Evolutionary conservation across 1,140 invertebrate species (phyloP), one percentile per base, ranked within the genome.

Genomic region (Cotesia typhae): DNA sequence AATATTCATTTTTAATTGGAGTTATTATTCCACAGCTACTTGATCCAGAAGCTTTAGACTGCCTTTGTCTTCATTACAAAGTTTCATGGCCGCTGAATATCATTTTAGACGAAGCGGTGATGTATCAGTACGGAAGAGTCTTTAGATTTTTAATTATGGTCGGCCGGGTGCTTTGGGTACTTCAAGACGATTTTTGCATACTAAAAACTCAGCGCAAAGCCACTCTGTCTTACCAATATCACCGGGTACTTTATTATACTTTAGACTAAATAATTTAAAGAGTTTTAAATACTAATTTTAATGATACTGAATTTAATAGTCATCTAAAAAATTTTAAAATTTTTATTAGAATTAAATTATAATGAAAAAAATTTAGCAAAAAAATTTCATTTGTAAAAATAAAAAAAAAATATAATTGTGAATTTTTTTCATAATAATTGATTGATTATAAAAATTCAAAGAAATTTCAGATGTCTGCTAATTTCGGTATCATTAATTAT

Each of bases 41-140:
- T 6, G 82, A 92, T 67, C 89, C 92, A 1, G 89, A 92, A 74
- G 89, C 90, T 0, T 78, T 94, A 2, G 88, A 90, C 59, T 91
- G 90, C 75, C 81, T 94, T 1, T 90, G 88, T 0, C 80, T 94
- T n/a, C 89, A 90, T 10, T 94, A 93, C 77, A 87, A 90, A 55
- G 88, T 92, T 1, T 84, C 89, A 9, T 95, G 93, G 93, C 93
- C 94, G 0, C 78, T 94, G 1, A 94, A 94, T 80, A 90, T 94
- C 36, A 90, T 95, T 41, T 83, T 94, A 28, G 93, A 92, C 3
- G 89, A 89, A 0, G 90, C 92, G 69, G 88, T 91, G 0, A 85
- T 94, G 68, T 77, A 87, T 7, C 89, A 92, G 76, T 94, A 94
- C 78, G 89, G 89, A 1, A 90, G 90, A 77, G 90, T 94, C 0